These are phyloP conservation scores for Xanthorhoe spadicearia DNA, from an alignment of 2,888 invertebrate species.

Conservation along the genomic window DNA sequence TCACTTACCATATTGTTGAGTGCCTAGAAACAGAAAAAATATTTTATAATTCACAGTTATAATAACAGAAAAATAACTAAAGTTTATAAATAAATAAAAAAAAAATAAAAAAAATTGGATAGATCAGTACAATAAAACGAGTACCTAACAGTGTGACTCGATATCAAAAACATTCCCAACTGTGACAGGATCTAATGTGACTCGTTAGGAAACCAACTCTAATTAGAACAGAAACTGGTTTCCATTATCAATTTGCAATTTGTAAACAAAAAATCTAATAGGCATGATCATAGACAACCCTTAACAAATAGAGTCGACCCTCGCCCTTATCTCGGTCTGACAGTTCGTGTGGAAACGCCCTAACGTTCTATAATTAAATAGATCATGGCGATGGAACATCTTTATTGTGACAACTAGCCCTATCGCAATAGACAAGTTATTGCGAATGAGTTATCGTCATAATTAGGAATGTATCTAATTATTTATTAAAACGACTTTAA, in stretches of 20 bases:
- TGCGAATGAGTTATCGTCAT: too few species aligned
- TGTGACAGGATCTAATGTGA: too few species aligned
- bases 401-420: conserved; percentile 1
- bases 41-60: background rate
- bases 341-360: background rate
- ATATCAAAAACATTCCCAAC: too few species aligned
- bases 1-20: conserved; percentile 31
- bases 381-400: background rate
- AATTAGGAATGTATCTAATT: too few species aligned
- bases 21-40: conserved; percentile 30
- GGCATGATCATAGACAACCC: background rate
- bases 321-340: background rate
- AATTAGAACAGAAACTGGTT: too few species aligned
- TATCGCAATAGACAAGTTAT: background rate
- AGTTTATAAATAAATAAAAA: background rate
- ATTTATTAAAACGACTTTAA: too few species aligned
- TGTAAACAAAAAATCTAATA: background rate
- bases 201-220: too few species aligned
- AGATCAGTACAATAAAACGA: too few species aligned
- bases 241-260: too few species aligned
- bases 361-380: background rate
- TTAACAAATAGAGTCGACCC: background rate
- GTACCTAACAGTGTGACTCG: too few species aligned
- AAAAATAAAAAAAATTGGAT: background rate
- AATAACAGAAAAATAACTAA: too few species aligned